Conservation (phyloP, 2,888 invertebrate species). For the Timema podura region DNA sequence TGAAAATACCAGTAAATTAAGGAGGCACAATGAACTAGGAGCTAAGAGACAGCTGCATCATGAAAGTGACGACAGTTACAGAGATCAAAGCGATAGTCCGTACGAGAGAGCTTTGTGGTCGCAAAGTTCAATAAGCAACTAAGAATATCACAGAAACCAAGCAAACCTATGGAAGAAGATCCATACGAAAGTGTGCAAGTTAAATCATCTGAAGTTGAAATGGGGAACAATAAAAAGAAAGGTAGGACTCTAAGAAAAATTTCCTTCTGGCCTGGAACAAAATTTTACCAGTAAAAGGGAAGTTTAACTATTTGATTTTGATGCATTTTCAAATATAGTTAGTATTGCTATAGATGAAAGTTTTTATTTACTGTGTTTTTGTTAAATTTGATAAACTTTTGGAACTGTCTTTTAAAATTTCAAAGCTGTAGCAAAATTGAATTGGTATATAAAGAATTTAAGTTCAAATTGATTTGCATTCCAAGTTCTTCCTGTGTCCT, state of each 20-base stretch:
- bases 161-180: conserved; percentile 24
- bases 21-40: conserved; percentile 17
- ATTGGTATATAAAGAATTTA: no score
- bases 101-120: conserved; percentile 20
- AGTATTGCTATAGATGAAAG: no score
- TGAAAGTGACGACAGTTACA: conserved; percentile 20
- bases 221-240: conserved; percentile 48
- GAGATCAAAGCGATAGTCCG: conserved; percentile 23
- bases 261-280: conserved; percentile 70
- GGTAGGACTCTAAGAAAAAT: conserved; percentile 70
- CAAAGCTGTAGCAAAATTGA: no score
- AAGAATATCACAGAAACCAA: conserved; percentile 22
- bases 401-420: no score
- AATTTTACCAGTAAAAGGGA: conserved; percentile 42
- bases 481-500: no score
- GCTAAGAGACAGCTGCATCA: conserved; percentile 12
- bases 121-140: conserved; percentile 28
- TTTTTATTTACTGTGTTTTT: no score
- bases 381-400: no score
- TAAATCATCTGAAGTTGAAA: conserved; percentile 24
- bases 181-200: conserved; percentile 27
- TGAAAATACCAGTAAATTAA: background rate
- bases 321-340: no score
- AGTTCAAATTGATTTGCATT: no score
- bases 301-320: no score